phyloP scores from a whole-genome alignment of 2,888 invertebrate genomes.

The Cosmorhoe ocellata region DNA sequence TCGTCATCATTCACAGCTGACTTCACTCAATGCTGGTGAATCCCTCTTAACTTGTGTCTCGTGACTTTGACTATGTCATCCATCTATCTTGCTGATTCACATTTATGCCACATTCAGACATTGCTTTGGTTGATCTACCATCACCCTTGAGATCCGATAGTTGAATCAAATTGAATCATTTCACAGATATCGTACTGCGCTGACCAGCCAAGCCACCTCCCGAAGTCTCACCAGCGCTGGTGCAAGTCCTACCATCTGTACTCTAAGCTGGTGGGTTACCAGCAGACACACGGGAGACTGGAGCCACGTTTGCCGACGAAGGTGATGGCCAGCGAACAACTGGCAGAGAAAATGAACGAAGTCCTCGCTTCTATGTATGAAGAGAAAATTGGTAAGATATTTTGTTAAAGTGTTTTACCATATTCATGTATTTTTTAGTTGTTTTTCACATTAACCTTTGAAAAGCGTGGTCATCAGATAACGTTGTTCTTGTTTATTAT shows the following conservation, averaged over 20 bases:
- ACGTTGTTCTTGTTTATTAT: too few relatives aligned
- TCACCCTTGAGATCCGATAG: too few relatives aligned
- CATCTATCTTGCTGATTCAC: too few relatives aligned
- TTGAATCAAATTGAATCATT: slow-evolving; percentile 5
- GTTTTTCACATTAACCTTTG: too few relatives aligned
- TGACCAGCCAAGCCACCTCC: slow-evolving; percentile 73
- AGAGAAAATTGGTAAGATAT: slow-evolving; percentile 64
- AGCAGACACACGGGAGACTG: slow-evolving; percentile 81
- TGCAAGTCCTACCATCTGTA: slow-evolving; percentile 85
- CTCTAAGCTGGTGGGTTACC: slow-evolving; percentile 82
- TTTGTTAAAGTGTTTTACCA: neutral
- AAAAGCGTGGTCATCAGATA: too few relatives aligned
- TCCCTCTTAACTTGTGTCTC: too few relatives aligned
- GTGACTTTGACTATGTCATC: too few relatives aligned
- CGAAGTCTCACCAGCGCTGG: slow-evolving; percentile 80
- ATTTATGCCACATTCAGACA: too few relatives aligned
- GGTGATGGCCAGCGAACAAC: slow-evolving; percentile 50
- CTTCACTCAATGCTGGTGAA: too few relatives aligned
- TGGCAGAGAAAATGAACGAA: slow-evolving; percentile 74
- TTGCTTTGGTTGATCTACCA: too few relatives aligned
- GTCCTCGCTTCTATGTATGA: slow-evolving; percentile 74
- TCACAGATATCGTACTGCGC: slow-evolving; percentile 81
- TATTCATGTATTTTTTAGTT: neutral
- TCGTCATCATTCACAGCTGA: too few relatives aligned
- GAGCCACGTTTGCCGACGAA: slow-evolving; percentile 83